Evolutionary conservation across 2,113 vertebrate species (phyloP).

Genomic region (Callipepla californica): DNA sequence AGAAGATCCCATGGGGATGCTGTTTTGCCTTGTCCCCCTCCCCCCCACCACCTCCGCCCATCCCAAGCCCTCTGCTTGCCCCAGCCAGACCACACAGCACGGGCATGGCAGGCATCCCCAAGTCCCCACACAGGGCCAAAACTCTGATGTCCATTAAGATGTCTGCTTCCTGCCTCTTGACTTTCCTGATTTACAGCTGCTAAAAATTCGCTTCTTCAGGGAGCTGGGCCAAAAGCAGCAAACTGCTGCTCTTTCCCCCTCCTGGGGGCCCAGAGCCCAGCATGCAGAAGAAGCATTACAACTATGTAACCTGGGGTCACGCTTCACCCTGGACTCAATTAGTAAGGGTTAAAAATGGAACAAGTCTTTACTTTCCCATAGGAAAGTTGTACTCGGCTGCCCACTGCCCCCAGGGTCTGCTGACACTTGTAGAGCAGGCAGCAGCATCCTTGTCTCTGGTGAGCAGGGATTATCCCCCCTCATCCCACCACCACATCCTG

Average conservation of each 20-base stretch:
- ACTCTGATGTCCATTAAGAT: background rate
- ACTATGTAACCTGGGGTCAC: slow-evolving; percentile 77
- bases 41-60: too few species aligned
- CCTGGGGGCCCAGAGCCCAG: slow-evolving; percentile 43
- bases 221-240: slow-evolving; percentile 68
- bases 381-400: slow-evolving; percentile 62
- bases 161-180: slow-evolving; percentile 11
- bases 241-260: slow-evolving; percentile 48
- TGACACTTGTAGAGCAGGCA: slow-evolving; percentile 25
- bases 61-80: background rate
- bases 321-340: slow-evolving; percentile 74
- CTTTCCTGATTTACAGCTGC: slow-evolving; percentile 37
- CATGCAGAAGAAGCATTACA: slow-evolving; percentile 57
- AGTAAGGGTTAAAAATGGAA: slow-evolving; percentile 80
- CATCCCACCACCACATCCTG: background rate
- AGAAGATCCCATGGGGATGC: accelerated
- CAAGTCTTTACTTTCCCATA: slow-evolving; percentile 77
- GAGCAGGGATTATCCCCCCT: slow-evolving; percentile 5
- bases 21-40: accelerated
- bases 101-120: background rate
- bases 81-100: background rate
- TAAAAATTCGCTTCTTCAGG: slow-evolving; percentile 18
- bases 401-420: slow-evolving; percentile 30
- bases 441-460: slow-evolving; percentile 19
- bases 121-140: background rate